Base-by-base conservation (phyloP, 2,888 invertebrate species). In the Caenorhabditis becei region DNA sequence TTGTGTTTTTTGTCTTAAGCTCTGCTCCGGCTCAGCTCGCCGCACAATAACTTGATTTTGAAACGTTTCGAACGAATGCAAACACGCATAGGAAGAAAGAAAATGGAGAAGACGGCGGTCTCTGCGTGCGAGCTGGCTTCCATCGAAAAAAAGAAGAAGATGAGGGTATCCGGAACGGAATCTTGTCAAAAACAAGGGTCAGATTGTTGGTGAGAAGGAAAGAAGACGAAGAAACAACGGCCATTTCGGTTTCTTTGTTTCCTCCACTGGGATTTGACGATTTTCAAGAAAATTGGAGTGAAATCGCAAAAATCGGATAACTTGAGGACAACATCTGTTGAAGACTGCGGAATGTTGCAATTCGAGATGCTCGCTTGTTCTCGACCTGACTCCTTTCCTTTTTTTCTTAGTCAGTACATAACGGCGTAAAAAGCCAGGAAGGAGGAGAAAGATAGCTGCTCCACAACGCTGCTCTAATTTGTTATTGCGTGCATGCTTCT, bases 401-500 rank as follows among this genome's bases (percentile, higher is more conserved):
- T 44, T 47, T 37, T 28, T 59, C 16, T 58, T 58, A 23, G 35
- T 37, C 49, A 69, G 49, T 51, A 41, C 70, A 58, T 69, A 69
- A 58, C 47, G 47, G 23, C 53, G 49, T 47, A 23, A 51, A 41
- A 54, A 59, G 53, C 35, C 37, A 66, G 54, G 23, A 41, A 14
- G 18, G 24, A n/a, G 24, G 24, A n/a, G 37, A 54, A 72, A 67
- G 41, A 67, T 53, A 62, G 71, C 53, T 67, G 24, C 65, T 59
- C 32, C 53, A 49, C 53, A 35, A 41, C 18, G 62, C 61, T 35
- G 41, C 69, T 44, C 70, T 80, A 70, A 74, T 74, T 79, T 79
- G 79, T 79, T 79, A 63, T 79, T 59, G 74, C 74, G 74, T 75
- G 74, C 69, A 74, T 67, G 74, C 61, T 75, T 62, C 62, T 62